Conservation (phyloP, 2,797 vertebrate species). For the Rhinoraja longicauda region DNA sequence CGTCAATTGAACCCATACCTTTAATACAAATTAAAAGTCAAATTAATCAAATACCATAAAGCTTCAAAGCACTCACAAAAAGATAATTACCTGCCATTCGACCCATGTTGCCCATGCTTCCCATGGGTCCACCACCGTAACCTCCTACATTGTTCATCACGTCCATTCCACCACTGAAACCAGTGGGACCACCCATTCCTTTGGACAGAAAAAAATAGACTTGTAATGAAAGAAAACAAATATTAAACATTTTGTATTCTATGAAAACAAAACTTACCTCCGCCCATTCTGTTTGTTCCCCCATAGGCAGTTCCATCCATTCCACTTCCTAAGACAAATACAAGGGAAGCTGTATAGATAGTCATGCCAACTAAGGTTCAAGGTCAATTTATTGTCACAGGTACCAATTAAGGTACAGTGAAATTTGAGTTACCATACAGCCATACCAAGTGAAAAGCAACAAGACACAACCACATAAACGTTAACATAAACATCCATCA, state of each 20-base stretch:
- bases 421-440: too few species aligned
- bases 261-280: constrained; percentile 46
- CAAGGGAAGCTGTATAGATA: neutral
- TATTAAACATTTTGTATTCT: neutral
- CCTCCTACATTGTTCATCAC: constrained; percentile 80
- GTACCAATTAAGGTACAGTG: too few species aligned
- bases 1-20: constrained; percentile 46
- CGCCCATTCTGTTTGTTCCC: constrained; percentile 84
- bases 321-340: constrained; percentile 65
- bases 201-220: constrained; percentile 41
- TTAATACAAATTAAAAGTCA: constrained; percentile 30
- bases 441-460: too few species aligned
- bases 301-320: constrained; percentile 82
- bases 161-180: constrained; percentile 79
- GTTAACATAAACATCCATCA: too few species aligned
- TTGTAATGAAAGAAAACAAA: constrained; percentile 34
- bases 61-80: neutral
- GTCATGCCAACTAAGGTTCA: too few species aligned
- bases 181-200: constrained; percentile 61
- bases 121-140: constrained; percentile 72
- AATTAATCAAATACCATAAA: constrained; percentile 12
- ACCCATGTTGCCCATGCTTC: constrained; percentile 68
- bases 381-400: too few species aligned
- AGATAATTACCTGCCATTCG: constrained; percentile 79
- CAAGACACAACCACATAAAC: too few species aligned